Evolutionary conservation across 1,140 invertebrate genomes (phyloP), one percentile per base, ranked within the genome.

Genomic region (Orius insidiosus): DNA sequence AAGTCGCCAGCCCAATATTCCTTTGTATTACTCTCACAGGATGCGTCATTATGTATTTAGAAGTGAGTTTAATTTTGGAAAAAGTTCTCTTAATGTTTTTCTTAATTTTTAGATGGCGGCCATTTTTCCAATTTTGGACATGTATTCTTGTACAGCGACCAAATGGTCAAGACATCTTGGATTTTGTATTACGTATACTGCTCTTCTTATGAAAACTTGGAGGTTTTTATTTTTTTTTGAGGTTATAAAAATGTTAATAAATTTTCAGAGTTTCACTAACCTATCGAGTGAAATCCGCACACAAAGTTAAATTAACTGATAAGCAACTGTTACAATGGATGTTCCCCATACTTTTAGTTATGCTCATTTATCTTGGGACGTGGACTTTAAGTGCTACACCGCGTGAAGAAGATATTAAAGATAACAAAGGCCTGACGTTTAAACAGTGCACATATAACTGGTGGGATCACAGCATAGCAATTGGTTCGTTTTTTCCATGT

Each of bases 121-220:
- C 5, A 85, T 90, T 55, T 90, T 88, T 60, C 83, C 85, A 1
- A 78, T 82, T 19, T 64, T 88, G 49, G 80, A 84, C 55, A 72
- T 71, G 49, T 78, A 75, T 50, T 77, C 77, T 11, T 93, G 88
- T 57, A 79, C 89, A 48, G 79, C 81, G 0, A 88, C 85, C 2
- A 89, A 90, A 62, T 92, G 86, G 86, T 83, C 82, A 0, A 68
- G 85, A 16, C 84, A 92, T 60, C 72, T 92, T 59, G 88, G 88
- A 5, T 93, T 93, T 59, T 86, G 83, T 55, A 74, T 92, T 24
- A 88, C 86, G 7, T 92, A 90, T 60, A 89, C 85, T 7, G 85
- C 87, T 2, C 63, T 93, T 19, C 68, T 92, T 2, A 84, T 93
- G 75, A 93, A 93, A 65, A 89, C 87, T 3, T 92, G 86, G 85